These are phyloP conservation scores for Copsychus sechellarum DNA, from an alignment of 2,113 vertebrate species.

Conservation along the genomic window DNA sequence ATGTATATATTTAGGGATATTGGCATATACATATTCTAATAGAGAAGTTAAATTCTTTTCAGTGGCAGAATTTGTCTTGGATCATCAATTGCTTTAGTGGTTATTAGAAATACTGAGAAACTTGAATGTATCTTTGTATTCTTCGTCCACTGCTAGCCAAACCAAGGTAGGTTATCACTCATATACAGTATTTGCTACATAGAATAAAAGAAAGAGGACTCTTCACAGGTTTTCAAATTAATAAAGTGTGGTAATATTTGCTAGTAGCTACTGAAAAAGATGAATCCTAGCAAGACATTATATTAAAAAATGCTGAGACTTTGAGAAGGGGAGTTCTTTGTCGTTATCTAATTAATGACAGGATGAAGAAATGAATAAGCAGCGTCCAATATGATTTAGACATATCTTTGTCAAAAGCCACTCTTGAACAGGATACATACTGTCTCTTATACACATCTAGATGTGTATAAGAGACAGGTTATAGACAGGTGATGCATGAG, in stretches of 20 bases:
- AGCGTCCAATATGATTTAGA: background rate
- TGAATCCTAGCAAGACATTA: background rate
- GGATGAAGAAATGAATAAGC: background rate
- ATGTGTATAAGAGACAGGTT: too few relatives aligned
- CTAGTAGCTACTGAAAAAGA: background rate
- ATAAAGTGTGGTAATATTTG: background rate
- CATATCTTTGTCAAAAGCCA: background rate
- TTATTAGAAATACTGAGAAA: background rate
- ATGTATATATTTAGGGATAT: background rate
- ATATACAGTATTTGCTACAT: background rate
- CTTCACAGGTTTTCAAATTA: background rate
- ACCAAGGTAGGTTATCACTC: background rate
- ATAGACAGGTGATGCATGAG: background rate
- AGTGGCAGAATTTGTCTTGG: background rate
- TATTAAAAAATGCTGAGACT: accelerated
- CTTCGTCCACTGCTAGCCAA: background rate
- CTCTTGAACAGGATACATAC: background rate
- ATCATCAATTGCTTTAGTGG: background rate
- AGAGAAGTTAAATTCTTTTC: background rate
- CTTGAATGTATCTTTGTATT: background rate
- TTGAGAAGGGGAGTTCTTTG: background rate
- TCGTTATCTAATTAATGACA: background rate
- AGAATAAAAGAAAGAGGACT: background rate
- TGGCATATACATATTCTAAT: background rate
- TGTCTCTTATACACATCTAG: too few relatives aligned